A percentile compares a stretch with the other conserved stretches of the same genome.
Conservation (phyloP, 2,797 vertebrate genomes). For the Phalloptychus januarius region DNA sequence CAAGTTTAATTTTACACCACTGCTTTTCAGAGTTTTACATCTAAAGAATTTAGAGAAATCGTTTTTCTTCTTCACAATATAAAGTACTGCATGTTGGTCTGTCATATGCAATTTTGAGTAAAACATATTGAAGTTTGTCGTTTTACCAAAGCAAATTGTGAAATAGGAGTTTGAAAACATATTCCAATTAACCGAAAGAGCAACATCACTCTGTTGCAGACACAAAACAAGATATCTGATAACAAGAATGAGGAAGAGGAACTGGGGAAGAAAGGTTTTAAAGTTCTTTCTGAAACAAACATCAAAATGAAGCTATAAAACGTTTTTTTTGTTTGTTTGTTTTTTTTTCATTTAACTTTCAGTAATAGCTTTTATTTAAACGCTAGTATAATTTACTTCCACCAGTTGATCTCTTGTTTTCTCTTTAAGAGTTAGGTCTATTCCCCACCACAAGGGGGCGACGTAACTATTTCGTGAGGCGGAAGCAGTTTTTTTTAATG, state of each 20-base stretch:
- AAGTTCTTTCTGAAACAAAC: neutral
- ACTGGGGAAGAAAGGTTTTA: neutral
- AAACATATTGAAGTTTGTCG: neutral
- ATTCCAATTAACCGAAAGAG: neutral
- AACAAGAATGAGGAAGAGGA: neutral
- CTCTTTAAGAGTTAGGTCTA: neutral
- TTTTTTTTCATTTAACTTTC: neutral
- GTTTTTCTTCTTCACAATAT: neutral
- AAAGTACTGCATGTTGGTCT: neutral
- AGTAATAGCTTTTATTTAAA: neutral
- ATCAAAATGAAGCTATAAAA: neutral
- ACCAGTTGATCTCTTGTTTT: neutral
- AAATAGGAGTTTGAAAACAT: neutral
- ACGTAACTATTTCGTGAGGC: rapidly evolving
- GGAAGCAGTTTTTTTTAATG: slow-evolving; percentile 40
- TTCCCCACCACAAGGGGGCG: slow-evolving; percentile 41
- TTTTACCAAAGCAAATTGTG: neutral
- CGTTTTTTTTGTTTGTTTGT: neutral
- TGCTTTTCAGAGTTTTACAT: neutral
- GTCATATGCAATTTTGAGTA: neutral
- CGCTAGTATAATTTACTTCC: neutral
- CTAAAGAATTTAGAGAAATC: neutral
- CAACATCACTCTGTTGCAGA: neutral
- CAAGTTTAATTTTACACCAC: neutral
- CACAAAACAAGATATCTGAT: neutral